These are phyloP conservation scores for Lasioglossum albipes DNA, from an alignment of 1,140 invertebrate species.

Conservation along the genomic window DNA sequence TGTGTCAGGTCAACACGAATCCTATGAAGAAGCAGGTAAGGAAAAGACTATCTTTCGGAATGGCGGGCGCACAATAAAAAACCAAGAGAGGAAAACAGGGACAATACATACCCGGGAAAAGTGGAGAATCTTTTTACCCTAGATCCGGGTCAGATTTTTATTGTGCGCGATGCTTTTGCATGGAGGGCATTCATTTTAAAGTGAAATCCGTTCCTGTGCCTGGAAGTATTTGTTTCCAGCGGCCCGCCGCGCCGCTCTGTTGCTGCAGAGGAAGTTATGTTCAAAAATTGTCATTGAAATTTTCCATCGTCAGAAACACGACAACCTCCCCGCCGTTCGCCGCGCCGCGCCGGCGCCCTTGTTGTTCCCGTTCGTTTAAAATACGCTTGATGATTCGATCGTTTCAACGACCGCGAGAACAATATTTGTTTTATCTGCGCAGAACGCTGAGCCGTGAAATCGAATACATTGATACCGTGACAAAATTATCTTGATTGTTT, in stretches of 20 bases:
- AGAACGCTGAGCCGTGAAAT: too few species aligned
- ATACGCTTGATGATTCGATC: background rate
- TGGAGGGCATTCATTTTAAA: constrained; percentile 37
- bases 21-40: constrained; percentile 94
- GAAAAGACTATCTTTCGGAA: constrained; percentile 6
- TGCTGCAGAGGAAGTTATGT: background rate
- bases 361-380: background rate
- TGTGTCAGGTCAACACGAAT: constrained; percentile 96
- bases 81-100: background rate
- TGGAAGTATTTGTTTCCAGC: constrained; percentile 2
- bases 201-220: constrained; percentile 17
- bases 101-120: background rate
- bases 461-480: too few species aligned
- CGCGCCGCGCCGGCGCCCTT: background rate
- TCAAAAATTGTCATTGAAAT: constrained; percentile 9
- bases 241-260: background rate
- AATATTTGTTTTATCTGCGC: background rate
- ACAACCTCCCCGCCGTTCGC: background rate
- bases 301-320: background rate
- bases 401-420: background rate
- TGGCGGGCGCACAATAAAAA: background rate
- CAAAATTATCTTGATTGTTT: too few species aligned
- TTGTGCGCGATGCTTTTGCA: constrained; percentile 27
- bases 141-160: constrained; percentile 46
- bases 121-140: constrained; percentile 37